Evolutionary conservation across 1,140 invertebrate species (phyloP).

Genomic region (Brachionus sp.): DNA sequence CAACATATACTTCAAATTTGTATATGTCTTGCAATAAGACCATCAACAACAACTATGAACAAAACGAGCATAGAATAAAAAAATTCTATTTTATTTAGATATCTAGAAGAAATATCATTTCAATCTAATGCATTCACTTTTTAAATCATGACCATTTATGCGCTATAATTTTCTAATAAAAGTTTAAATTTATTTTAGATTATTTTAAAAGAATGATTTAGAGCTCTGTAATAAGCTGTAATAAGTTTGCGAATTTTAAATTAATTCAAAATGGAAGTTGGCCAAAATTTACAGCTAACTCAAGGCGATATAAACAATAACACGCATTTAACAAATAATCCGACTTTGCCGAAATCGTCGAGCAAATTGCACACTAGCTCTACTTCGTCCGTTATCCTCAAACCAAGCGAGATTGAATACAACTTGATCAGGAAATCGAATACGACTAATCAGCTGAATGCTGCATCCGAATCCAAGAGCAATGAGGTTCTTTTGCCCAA

Average conservation of each 20-base stretch:
- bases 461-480: background rate
- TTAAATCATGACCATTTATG: background rate
- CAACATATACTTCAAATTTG: conserved; percentile 31
- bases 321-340: background rate
- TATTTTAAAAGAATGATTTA: background rate
- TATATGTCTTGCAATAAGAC: conserved; percentile 11
- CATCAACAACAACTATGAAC: background rate
- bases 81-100: background rate
- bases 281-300: conserved; percentile 3
- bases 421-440: background rate
- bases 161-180: background rate
- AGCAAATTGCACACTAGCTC: background rate
- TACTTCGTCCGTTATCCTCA: background rate
- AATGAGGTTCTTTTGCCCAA: background rate
- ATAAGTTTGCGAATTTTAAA: background rate
- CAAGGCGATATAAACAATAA: conserved; percentile 29
- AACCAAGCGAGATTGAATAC: background rate
- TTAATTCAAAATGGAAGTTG: background rate
- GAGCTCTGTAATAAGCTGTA: background rate
- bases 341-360: background rate
- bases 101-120: background rate
- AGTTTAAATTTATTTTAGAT: background rate
- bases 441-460: background rate
- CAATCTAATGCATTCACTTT: background rate
- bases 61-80: background rate